These are phyloP conservation scores for Adineta ricciae DNA, from an alignment of 2,888 invertebrate genomes.

Conservation along the genomic window DNA sequence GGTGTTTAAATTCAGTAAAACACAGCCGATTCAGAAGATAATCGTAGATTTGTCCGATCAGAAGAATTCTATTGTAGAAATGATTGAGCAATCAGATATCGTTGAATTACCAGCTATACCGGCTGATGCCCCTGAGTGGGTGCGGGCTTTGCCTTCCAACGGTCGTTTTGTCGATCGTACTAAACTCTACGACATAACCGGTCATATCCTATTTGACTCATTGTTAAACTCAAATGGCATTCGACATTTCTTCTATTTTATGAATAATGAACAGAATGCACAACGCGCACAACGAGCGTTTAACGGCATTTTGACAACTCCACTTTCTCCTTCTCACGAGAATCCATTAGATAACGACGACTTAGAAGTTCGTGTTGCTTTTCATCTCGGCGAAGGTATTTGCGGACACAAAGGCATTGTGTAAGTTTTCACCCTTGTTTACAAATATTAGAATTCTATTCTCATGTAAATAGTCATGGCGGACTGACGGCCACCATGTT, in stretches of 20 bases:
- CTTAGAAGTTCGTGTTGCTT: not conserved
- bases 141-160: not conserved
- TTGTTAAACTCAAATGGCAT: slow-evolving; percentile 11
- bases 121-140: not conserved
- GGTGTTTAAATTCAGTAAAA: not conserved
- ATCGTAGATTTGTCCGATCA: not conserved
- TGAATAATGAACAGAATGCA: not conserved
- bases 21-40: not conserved
- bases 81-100: not conserved
- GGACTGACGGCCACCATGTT: not conserved
- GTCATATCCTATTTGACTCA: slow-evolving; percentile 11
- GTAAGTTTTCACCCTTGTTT: not conserved
- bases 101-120: slow-evolving; percentile 14
- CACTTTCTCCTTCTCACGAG: not conserved
- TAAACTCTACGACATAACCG: slow-evolving; percentile 4
- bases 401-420: slow-evolving; percentile 18
- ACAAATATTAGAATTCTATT: not conserved
- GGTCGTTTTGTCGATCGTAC: slow-evolving; percentile 22
- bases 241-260: slow-evolving; percentile 15
- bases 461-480: not conserved
- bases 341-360: not conserved
- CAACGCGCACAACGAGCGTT: not conserved
- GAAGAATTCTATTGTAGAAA: not conserved
- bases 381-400: slow-evolving; percentile 18
- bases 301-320: not conserved